Evolutionary conservation across 2,888 invertebrate species (phyloP).

Genomic region (Cephus pygmeus): DNA sequence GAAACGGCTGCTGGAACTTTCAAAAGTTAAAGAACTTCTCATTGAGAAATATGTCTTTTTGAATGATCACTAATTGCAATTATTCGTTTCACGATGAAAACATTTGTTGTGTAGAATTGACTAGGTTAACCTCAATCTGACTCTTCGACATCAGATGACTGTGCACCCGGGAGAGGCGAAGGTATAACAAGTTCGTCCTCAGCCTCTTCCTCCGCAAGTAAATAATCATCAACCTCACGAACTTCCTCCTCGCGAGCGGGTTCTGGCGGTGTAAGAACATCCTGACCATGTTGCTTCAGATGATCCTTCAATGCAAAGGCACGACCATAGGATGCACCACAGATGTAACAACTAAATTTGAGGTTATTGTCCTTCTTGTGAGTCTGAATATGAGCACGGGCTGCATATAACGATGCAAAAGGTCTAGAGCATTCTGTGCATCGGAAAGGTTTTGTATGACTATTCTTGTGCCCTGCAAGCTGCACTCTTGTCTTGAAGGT

Average conservation of each 20-base stretch:
- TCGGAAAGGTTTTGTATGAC: constrained; percentile 83
- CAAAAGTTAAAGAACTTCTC: background rate
- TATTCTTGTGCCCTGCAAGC: constrained; percentile 82
- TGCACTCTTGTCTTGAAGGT: constrained; percentile 85
- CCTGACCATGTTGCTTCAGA: constrained; percentile 74
- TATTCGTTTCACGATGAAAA: background rate
- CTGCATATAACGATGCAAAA: constrained; percentile 82
- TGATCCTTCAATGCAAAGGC: constrained; percentile 81
- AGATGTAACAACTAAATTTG: constrained; percentile 76
- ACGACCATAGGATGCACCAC: constrained; percentile 82
- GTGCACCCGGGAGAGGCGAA: constrained; percentile 37
- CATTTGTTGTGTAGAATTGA: constrained; percentile 15
- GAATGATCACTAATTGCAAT: background rate
- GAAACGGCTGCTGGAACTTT: too few relatives aligned
- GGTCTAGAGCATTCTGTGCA: constrained; percentile 80
- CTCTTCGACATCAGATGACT: constrained; percentile 45
- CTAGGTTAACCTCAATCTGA: constrained; percentile 44
- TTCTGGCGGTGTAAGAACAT: constrained; percentile 57
- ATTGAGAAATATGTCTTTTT: background rate
- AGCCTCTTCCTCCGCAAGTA: constrained; percentile 49
- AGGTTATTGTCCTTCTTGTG: constrained; percentile 78
- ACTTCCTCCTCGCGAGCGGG: constrained; percentile 58
- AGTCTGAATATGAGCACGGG: constrained; percentile 80
- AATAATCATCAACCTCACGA: constrained; percentile 50
- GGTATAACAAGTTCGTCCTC: constrained; percentile 41